phyloP scores from a whole-genome alignment of 2,797 vertebrate genomes.

The Lacerta bilineata region DNA sequence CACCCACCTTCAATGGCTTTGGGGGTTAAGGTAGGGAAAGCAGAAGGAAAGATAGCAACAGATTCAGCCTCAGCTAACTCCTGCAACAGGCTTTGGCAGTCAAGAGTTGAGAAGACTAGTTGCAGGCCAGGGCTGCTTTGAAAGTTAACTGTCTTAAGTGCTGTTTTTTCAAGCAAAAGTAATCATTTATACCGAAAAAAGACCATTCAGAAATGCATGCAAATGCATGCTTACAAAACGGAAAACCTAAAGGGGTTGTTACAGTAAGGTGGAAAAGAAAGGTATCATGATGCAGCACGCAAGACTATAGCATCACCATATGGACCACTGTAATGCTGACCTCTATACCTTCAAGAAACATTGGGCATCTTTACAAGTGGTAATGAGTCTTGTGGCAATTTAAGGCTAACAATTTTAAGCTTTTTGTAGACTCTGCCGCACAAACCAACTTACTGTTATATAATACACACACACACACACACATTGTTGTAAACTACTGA shows the following conservation, averaged over 20 bases:
- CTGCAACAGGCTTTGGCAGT: not conserved
- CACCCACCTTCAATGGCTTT: not conserved
- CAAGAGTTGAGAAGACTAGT: not conserved
- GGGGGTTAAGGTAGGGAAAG: not conserved
- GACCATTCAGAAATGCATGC: not conserved
- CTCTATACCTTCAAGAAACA: no score
- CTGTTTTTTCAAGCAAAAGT: not conserved
- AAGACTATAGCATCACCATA: no score
- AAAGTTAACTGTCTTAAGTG: not conserved
- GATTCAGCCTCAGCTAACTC: not conserved
- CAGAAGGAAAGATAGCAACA: not conserved
- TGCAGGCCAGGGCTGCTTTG: not conserved
- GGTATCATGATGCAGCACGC: no score
- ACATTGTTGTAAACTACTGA: no score
- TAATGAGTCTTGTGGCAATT: no score
- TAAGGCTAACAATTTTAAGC: no score
- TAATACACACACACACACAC: no score
- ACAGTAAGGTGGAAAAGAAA: not conserved
- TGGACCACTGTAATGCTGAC: no score
- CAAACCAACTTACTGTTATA: no score
- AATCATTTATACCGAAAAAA: not conserved
- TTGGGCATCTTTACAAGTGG: no score
- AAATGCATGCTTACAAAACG: not conserved
- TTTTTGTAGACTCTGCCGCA: no score
- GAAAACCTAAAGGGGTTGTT: not conserved